phyloP scores from a whole-genome alignment of 2,113 vertebrate species.

The Hucho hucho region DNA sequence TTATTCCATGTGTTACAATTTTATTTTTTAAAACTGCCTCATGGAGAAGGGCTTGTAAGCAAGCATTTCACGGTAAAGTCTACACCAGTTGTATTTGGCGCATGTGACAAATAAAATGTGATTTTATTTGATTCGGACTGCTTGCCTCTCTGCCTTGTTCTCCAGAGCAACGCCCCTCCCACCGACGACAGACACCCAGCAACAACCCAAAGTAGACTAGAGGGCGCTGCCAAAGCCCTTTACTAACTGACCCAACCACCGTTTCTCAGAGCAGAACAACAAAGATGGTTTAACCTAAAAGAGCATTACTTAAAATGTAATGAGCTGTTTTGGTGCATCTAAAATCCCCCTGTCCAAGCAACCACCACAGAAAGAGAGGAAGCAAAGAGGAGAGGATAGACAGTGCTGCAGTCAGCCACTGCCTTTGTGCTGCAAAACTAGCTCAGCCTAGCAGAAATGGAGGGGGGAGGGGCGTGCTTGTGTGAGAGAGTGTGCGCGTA shows the following conservation, averaged over 20 bases:
- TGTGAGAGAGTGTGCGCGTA: constrained; percentile 29
- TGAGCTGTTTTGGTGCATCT: constrained; percentile 42
- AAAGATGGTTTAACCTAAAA: not conserved
- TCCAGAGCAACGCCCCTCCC: constrained; percentile 57
- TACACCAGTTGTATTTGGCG: constrained; percentile 40
- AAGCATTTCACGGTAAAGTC: too few relatives aligned
- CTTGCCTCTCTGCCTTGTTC: constrained; percentile 48
- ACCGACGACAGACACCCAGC: constrained; percentile 23
- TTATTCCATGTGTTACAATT: too few relatives aligned
- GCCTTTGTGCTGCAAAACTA: constrained; percentile 71
- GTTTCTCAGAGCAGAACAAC: constrained; percentile 20
- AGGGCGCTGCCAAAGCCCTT: constrained; percentile 45
- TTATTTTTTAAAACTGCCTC: too few relatives aligned
- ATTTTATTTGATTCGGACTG: too few relatives aligned
- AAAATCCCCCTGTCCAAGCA: constrained; percentile 14
- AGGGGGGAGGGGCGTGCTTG: constrained; percentile 64
- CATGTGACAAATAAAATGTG: not conserved
- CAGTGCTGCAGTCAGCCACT: constrained; percentile 68
- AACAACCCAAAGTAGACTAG: constrained; percentile 35
- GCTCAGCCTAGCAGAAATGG: constrained; percentile 70
- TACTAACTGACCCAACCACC: constrained; percentile 12
- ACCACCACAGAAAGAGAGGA: constrained; percentile 2
- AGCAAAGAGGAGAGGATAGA: constrained; percentile 42
- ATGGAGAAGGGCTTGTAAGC: too few relatives aligned
- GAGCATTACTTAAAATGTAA: not conserved